Percentiles rank a stretch among this genome's conserved stretches.
These are phyloP conservation scores for Monochamus saltuarius DNA, from an alignment of 1,140 invertebrate species.

Conservation along the genomic window DNA sequence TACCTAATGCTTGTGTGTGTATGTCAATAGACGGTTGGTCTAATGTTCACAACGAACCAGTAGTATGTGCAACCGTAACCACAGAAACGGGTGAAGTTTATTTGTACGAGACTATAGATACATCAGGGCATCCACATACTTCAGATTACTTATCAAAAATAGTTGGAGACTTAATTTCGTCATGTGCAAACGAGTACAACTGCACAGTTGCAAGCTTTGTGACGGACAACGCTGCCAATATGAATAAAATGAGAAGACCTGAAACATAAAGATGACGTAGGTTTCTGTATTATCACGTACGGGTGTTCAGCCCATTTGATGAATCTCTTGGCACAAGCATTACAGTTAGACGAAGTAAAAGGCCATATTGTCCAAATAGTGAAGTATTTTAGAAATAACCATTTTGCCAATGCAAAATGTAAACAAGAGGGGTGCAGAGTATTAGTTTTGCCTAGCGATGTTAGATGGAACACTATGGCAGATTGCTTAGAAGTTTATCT, in stretches of 20 bases:
- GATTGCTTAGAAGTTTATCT: not conserved
- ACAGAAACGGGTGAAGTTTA: not conserved
- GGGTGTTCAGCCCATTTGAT: slow-evolving; percentile 9
- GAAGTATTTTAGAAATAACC: slow-evolving; percentile 10
- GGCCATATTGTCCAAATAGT: not conserved
- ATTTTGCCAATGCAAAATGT: slow-evolving; percentile 2
- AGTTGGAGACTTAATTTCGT: not conserved
- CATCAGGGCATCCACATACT: slow-evolving; percentile 4
- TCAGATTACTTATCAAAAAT: slow-evolving; percentile 5
- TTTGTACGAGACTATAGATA: slow-evolving; percentile 9
- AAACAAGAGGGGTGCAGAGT: not conserved
- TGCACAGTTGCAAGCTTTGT: slow-evolving; percentile 2
- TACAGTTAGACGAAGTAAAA: not conserved
- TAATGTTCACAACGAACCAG: slow-evolving; percentile 1
- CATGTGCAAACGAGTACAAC: not conserved
- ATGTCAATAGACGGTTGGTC: slow-evolving; percentile 8
- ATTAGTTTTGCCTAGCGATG: not conserved
- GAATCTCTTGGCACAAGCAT: not conserved
- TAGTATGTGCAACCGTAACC: not conserved
- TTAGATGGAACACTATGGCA: slow-evolving; percentile 8
- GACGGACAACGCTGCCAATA: slow-evolving; percentile 11
- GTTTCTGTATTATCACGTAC: slow-evolving; percentile 7
- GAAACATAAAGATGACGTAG: not conserved
- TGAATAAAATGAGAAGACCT: slow-evolving; percentile 9
- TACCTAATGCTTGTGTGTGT: not conserved